Conservation (phyloP, 2,113 vertebrate species). For the Patagioenas fasciata region DNA sequence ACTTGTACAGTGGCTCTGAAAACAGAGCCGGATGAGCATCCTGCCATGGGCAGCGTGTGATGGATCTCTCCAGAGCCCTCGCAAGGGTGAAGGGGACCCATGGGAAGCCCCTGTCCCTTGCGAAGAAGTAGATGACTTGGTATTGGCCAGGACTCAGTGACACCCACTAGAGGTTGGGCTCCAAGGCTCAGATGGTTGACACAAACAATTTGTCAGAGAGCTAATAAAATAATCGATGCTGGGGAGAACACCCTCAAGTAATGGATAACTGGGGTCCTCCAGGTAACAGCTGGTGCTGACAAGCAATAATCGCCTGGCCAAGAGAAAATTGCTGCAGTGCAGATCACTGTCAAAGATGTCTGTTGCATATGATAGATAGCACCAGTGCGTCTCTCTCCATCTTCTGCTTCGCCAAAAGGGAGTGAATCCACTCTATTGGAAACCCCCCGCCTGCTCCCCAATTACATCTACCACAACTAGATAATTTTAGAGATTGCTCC, state of each 20-base stretch:
- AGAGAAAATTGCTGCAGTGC: not conserved
- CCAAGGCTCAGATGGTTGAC: not conserved
- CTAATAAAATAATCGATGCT: constrained; percentile 47
- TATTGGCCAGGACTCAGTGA: not conserved
- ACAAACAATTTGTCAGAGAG: not conserved
- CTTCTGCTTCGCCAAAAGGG: not conserved
- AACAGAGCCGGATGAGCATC: not conserved
- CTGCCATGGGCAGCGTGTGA: not conserved
- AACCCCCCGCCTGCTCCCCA: not conserved
- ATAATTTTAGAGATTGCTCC: constrained; percentile 30
- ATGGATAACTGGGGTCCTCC: constrained; percentile 25
- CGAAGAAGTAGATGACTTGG: not conserved
- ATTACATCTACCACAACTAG: not conserved
- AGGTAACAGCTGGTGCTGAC: constrained; percentile 20
- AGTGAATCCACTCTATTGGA: not conserved
- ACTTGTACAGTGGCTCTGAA: not conserved
- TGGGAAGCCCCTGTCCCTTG: not conserved
- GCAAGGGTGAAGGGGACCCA: not conserved
- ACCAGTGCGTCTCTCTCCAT: not conserved
- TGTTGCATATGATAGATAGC: constrained; percentile 26
- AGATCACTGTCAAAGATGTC: constrained; percentile 25
- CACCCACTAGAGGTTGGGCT: not conserved
- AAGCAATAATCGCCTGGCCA: not conserved
- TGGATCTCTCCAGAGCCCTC: not conserved
- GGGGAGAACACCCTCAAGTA: not conserved